phyloP scores from a whole-genome alignment of 2,797 vertebrate genomes.

The Gambusia yucatana region DNA sequence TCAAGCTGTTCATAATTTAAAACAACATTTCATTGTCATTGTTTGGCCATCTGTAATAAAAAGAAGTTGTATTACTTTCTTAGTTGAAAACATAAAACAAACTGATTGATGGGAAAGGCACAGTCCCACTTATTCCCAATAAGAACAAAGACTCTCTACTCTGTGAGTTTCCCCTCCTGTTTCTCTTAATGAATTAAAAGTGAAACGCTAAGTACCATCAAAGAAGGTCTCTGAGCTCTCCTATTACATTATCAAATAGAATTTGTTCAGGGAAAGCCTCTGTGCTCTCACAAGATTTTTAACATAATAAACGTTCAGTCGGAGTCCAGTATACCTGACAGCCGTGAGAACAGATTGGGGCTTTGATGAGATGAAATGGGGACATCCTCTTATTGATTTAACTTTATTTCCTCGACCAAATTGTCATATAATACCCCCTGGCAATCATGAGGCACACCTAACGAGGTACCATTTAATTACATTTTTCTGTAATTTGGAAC shows the following conservation, averaged over 20 bases:
- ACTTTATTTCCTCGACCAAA: slow-evolving; percentile 8
- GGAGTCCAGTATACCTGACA: neutral
- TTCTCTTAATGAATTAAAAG: slow-evolving; percentile 5
- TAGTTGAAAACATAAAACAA: neutral
- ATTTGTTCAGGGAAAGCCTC: slow-evolving; percentile 10
- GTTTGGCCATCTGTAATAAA: neutral
- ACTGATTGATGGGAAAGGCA: neutral
- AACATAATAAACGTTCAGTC: neutral
- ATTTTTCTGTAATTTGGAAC: neutral
- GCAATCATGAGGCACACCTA: neutral
- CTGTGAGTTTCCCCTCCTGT: neutral
- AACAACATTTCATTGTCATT: neutral
- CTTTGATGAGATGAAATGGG: slow-evolving; percentile 1
- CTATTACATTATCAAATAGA: neutral
- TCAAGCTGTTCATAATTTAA: neutral
- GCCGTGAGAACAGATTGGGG: neutral
- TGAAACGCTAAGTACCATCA: slow-evolving; percentile 1
- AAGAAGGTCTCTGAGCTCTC: neutral
- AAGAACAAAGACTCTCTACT: neutral
- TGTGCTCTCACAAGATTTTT: neutral
- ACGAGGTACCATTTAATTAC: neutral
- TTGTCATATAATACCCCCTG: neutral
- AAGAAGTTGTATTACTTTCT: neutral
- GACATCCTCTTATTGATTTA: slow-evolving; percentile 3
- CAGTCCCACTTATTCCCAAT: neutral